Evolutionary conservation across 2,797 vertebrate species (phyloP).

Genomic region (Pachyuromys duprasi): DNA sequence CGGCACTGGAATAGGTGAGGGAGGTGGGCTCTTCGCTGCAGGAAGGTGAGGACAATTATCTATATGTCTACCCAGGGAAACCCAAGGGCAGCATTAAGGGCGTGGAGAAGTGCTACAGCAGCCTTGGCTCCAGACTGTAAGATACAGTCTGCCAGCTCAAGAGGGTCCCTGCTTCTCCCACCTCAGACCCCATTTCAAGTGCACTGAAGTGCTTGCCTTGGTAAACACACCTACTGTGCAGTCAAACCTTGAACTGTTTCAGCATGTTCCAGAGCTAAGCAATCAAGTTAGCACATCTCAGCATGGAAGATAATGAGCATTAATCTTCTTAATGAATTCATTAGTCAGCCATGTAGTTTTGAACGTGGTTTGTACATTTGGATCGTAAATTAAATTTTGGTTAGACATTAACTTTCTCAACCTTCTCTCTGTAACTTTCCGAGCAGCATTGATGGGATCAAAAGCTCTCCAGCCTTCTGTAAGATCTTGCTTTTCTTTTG

Average conservation of each 20-base stretch:
- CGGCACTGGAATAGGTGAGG: neutral
- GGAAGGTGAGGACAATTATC: neutral
- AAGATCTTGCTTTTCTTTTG: constrained; percentile 72
- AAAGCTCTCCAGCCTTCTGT: constrained; percentile 48
- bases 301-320: constrained; percentile 81
- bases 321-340: constrained; percentile 85
- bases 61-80: neutral
- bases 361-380: constrained; percentile 71
- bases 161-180: neutral
- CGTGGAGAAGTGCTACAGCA: fast-evolving
- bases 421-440: constrained; percentile 78
- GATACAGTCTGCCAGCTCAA: neutral
- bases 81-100: no score
- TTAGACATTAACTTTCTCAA: constrained; percentile 76
- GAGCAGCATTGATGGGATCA: constrained; percentile 63
- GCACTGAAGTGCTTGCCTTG: neutral
- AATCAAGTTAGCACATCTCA: constrained; percentile 73
- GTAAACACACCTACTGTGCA: neutral
- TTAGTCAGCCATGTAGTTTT: constrained; percentile 81
- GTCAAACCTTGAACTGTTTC: constrained; percentile 77
- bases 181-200: neutral
- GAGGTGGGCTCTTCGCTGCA: neutral
- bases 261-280: constrained; percentile 78
- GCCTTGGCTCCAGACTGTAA: neutral
- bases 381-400: constrained; percentile 71